A percentile compares a stretch with the other conserved stretches of the same genome.
Conservation (phyloP, 1,140 invertebrate genomes). For the Neotoxoptera formosana region DNA sequence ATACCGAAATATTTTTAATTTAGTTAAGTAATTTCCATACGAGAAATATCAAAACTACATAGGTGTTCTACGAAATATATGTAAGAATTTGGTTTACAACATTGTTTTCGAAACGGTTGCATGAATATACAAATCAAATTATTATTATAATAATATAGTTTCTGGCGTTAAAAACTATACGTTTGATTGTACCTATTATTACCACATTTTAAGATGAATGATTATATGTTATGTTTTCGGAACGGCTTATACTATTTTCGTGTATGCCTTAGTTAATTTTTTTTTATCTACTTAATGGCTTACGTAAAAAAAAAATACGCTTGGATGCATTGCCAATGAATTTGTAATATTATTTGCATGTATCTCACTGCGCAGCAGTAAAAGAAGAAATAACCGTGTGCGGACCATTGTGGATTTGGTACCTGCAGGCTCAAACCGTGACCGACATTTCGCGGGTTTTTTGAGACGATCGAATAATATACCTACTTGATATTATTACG, state of each 20-base stretch:
- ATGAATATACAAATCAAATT: not conserved
- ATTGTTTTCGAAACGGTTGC: not conserved
- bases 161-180: not conserved
- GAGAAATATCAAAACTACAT: not conserved
- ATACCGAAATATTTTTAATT: not conserved
- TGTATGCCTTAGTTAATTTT: not conserved
- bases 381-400: not conserved
- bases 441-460: not conserved
- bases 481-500: not conserved
- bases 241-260: constrained; percentile 17
- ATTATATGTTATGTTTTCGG: not conserved
- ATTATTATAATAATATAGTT: not conserved
- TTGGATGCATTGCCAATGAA: not conserved
- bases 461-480: not conserved
- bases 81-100: not conserved
- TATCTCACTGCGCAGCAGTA: not conserved
- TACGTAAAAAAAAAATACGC: not conserved
- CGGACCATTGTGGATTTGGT: not conserved
- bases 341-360: constrained; percentile 18
- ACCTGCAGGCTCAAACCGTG: not conserved
- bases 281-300: not conserved
- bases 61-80: not conserved
- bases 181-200: not conserved
- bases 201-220: constrained; percentile 22
- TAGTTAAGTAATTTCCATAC: not conserved